Evolutionary conservation across 2,888 invertebrate species (phyloP).

Genomic region (Polydrusus tereticollis): DNA sequence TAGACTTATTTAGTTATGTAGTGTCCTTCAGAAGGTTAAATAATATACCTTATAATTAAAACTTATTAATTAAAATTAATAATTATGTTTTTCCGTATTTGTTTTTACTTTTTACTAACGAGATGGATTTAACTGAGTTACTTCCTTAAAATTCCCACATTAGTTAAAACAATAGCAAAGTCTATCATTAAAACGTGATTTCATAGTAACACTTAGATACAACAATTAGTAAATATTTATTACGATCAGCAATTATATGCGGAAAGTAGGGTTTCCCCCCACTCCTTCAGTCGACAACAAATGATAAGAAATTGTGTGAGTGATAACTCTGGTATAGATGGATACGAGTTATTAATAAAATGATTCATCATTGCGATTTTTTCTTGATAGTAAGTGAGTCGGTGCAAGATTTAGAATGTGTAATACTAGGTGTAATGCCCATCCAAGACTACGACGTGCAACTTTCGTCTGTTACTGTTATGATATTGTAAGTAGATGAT

Average conservation of each 20-base stretch:
- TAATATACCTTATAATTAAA: too few species aligned
- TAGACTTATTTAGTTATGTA: too few species aligned
- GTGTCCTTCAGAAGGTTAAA: too few species aligned
- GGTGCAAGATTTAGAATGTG: conserved; percentile 32
- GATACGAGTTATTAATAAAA: conserved; percentile 22
- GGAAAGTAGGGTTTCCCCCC: neutral
- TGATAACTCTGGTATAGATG: neutral
- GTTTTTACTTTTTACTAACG: too few species aligned
- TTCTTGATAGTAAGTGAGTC: conserved; percentile 21
- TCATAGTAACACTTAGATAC: neutral
- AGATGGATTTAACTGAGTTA: neutral
- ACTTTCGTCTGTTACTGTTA: conserved; percentile 45
- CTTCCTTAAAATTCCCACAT: neutral
- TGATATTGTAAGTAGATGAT: conserved; percentile 43
- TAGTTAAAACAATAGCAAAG: conserved; percentile 2
- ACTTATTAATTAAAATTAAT: too few species aligned
- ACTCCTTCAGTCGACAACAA: neutral
- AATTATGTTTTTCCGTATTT: too few species aligned
- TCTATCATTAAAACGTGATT: conserved; percentile 11
- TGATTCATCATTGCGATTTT: conserved; percentile 37
- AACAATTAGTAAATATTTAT: neutral
- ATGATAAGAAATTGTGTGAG: conserved; percentile 20
- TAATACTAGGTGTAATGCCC: conserved; percentile 15
- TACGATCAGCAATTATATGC: neutral
- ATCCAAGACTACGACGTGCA: neutral